Evolutionary conservation across 2,888 invertebrate genomes (phyloP).

Genomic region (Coenonympha arcania): DNA sequence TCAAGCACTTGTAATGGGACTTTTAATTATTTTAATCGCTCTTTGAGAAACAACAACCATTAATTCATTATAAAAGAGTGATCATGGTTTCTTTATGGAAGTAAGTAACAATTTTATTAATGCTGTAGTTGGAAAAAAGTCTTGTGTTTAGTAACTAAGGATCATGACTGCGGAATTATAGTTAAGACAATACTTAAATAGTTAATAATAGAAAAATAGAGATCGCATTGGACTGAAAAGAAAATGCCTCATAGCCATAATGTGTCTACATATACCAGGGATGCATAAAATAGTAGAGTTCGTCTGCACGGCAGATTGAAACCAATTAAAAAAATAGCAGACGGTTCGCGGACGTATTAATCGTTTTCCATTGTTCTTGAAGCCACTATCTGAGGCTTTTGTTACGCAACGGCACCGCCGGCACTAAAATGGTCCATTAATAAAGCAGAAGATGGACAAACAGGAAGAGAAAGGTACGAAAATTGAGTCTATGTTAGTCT

Average conservation of each 20-base stretch:
- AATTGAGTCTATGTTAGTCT: neutral
- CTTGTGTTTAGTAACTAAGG: neutral
- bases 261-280: constrained; percentile 5
- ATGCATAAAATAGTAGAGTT: constrained; percentile 16
- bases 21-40: constrained; percentile 72
- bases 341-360: constrained; percentile 45
- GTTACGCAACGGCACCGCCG: constrained; percentile 43
- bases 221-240: no score
- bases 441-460: constrained; percentile 42
- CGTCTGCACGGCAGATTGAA: constrained; percentile 36
- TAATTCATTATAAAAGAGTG: constrained; percentile 67
- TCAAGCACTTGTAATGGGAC: constrained; percentile 70
- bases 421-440: constrained; percentile 62
- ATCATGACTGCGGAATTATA: no score
- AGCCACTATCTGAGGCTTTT: constrained; percentile 59
- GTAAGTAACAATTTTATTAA: constrained; percentile 22
- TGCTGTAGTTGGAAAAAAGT: neutral
- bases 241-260: neutral
- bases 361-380: constrained; percentile 63
- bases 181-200: no score
- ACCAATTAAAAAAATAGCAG: constrained; percentile 60
- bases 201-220: no score
- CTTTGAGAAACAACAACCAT: constrained; percentile 64
- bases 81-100: constrained; percentile 38
- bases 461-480: constrained; percentile 4